Conservation (phyloP, 2,888 invertebrate species). For the Patella pellucida region DNA sequence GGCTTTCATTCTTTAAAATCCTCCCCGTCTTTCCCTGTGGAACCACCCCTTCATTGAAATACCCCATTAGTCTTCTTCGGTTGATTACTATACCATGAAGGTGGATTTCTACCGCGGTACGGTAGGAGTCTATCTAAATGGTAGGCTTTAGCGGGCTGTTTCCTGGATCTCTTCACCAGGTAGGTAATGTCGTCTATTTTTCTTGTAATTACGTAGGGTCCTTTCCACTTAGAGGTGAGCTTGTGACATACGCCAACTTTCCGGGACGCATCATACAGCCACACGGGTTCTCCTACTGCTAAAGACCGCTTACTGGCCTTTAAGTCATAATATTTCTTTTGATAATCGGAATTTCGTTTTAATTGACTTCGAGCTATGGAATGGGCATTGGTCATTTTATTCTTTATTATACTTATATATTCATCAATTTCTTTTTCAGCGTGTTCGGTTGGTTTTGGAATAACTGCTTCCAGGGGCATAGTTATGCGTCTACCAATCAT, state of each 20-base stretch:
- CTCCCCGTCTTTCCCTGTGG: too few species aligned
- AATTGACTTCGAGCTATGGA: neutral
- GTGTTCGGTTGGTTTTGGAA: constrained; percentile 16
- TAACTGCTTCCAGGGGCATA: constrained; percentile 31
- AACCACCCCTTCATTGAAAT: too few species aligned
- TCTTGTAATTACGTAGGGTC: constrained; percentile 28
- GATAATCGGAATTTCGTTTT: neutral
- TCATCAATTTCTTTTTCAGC: neutral
- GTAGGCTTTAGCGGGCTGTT: constrained; percentile 22
- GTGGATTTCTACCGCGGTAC: constrained; percentile 27
- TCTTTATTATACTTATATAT: neutral
- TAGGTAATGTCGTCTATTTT: constrained; percentile 31
- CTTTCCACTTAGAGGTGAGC: constrained; percentile 29
- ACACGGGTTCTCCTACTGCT: constrained; percentile 24
- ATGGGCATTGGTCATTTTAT: neutral
- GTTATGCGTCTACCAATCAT: constrained; percentile 28
- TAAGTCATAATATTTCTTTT: constrained; percentile 26
- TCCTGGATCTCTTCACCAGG: constrained; percentile 27
- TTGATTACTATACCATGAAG: constrained; percentile 22
- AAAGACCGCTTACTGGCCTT: constrained; percentile 14
- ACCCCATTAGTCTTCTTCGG: neutral
- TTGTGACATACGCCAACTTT: constrained; percentile 30
- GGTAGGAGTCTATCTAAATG: constrained; percentile 31
- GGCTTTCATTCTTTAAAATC: neutral
- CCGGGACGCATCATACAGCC: constrained; percentile 31